Conservation (phyloP, 2,113 vertebrate species). For the Synchiropus splendidus region DNA sequence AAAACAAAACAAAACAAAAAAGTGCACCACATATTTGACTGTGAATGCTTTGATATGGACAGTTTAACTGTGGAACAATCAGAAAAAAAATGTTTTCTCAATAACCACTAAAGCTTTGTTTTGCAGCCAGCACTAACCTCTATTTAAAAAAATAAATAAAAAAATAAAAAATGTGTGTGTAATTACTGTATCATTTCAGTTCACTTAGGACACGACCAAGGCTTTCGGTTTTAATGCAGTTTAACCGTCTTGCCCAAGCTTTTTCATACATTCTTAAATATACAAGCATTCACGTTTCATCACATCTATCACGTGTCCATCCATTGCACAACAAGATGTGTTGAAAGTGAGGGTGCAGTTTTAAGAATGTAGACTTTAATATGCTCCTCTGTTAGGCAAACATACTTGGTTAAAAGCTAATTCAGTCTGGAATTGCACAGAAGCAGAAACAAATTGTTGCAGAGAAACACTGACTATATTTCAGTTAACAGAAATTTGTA, state of each 20-base stretch:
- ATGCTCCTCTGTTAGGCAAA: constrained; percentile 2
- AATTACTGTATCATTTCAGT: constrained; percentile 11
- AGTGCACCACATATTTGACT: too few species aligned
- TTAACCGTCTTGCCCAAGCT: constrained; percentile 14
- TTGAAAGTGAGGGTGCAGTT: constrained; percentile 30
- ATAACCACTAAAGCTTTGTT: not conserved
- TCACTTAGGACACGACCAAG: constrained; percentile 3
- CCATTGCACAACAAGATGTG: constrained; percentile 7
- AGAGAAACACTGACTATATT: not conserved
- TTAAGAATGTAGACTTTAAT: constrained; percentile 34
- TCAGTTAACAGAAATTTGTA: not conserved
- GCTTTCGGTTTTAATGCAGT: constrained; percentile 3
- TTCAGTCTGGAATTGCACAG: constrained; percentile 54
- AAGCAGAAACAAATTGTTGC: not conserved
- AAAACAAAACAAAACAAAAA: too few species aligned
- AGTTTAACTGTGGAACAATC: constrained; percentile 25
- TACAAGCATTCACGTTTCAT: constrained; percentile 20
- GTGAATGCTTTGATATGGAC: constrained; percentile 20
- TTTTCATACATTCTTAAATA: constrained; percentile 33
- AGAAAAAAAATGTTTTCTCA: constrained; percentile 6
- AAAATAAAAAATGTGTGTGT: too few species aligned
- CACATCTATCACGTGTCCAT: not conserved
- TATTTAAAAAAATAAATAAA: not conserved
- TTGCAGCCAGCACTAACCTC: constrained; percentile 35
- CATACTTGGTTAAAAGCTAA: constrained; percentile 13